These are phyloP conservation scores for Agrilus planipennis DNA, from an alignment of 1,140 invertebrate species.

Conservation along the genomic window DNA sequence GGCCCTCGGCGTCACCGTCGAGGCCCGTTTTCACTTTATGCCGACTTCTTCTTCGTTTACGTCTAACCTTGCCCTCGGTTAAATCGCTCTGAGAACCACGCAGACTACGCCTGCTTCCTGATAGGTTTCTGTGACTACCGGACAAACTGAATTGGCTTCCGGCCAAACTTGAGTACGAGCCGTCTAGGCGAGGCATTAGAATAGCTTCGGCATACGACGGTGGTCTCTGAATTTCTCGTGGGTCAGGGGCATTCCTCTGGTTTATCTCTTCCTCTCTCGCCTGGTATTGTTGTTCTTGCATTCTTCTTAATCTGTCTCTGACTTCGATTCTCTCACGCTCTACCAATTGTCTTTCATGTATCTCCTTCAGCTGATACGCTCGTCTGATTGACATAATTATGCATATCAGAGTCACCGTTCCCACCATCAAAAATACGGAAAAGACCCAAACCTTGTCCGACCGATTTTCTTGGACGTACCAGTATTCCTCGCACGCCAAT, in stretches of 20 bases:
- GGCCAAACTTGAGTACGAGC: constrained; percentile 44
- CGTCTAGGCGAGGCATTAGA: constrained; percentile 49
- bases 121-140: constrained; percentile 4
- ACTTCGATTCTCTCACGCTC: constrained; percentile 32
- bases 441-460: constrained; percentile 47
- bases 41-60: constrained; percentile 25
- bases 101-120: constrained; percentile 5
- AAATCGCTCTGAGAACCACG: constrained; percentile 30
- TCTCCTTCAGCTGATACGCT: constrained; percentile 34
- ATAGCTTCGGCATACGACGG: constrained; percentile 64
- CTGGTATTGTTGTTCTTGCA: constrained; percentile 48
- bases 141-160: constrained; percentile 34
- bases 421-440: constrained; percentile 42
- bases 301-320: constrained; percentile 43
- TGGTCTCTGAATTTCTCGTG: constrained; percentile 48
- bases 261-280: constrained; percentile 22
- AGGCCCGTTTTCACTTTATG: constrained; percentile 1
- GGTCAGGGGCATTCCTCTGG: constrained; percentile 44
- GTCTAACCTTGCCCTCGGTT: constrained; percentile 30
- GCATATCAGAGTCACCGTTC: constrained; percentile 35
- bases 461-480: constrained; percentile 35
- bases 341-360: constrained; percentile 31
- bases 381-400: constrained; percentile 40
- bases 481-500: constrained; percentile 46
- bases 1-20: no score